Evolutionary conservation across 2,113 vertebrate genomes (phyloP).

Genomic region (Eulemur macaco): DNA sequence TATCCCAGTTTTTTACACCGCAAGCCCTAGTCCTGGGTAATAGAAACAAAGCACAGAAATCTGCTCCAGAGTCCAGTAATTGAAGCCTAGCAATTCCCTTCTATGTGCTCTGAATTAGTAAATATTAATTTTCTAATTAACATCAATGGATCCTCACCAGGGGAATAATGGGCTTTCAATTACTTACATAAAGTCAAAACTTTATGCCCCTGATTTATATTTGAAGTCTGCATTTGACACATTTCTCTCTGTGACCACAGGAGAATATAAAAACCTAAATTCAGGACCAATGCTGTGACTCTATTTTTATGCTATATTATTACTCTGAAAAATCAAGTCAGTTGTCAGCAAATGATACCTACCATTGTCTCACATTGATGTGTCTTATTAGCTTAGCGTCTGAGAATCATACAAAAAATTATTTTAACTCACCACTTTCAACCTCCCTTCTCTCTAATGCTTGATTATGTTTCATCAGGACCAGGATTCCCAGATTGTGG

Average conservation of each 20-base stretch:
- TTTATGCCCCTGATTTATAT: neutral
- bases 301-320: neutral
- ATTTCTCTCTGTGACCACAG: neutral
- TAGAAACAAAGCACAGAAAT: neutral
- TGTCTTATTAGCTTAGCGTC: neutral
- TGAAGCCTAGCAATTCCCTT: neutral
- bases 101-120: neutral
- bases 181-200: constrained; percentile 16
- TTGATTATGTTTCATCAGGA: neutral
- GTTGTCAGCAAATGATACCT: neutral
- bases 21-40: neutral
- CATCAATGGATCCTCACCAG: neutral
- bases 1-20: neutral
- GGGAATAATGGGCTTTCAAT: neutral
- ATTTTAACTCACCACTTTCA: neutral
- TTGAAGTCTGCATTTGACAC: neutral
- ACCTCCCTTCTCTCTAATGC: neutral
- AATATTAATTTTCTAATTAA: constrained; percentile 43
- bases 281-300: neutral
- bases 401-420: neutral
- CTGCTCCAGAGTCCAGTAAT: neutral
- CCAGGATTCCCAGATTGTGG: neutral
- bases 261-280: neutral
- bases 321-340: constrained; percentile 27
- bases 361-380: neutral